Evolutionary conservation across 2,113 vertebrate genomes (phyloP).

Genomic region (Bufo gargarizans): DNA sequence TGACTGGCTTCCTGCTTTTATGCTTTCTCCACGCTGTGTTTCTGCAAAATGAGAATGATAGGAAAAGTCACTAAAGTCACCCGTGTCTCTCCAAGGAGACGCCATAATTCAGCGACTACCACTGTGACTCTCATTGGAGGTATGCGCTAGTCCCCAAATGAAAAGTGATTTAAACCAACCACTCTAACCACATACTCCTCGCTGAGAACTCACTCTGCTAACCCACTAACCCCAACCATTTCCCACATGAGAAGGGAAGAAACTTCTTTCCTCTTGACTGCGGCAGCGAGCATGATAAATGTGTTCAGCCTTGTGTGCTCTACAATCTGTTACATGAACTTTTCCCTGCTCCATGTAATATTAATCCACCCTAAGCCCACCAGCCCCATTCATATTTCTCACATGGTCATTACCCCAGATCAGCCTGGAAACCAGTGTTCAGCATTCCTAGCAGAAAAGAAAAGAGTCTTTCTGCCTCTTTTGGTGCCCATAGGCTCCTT

Average conservation of each 20-base stretch:
- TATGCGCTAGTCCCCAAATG: neutral
- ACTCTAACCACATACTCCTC: conserved; percentile 41
- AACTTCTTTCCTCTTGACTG: conserved; percentile 42
- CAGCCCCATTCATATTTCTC: neutral
- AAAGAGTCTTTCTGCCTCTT: neutral
- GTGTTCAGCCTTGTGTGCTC: conserved; percentile 6
- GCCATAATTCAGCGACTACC: conserved; percentile 15
- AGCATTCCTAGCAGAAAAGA: neutral
- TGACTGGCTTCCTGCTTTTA: conserved; percentile 58
- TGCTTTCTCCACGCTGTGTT: conserved; percentile 18
- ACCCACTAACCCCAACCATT: conserved; percentile 50
- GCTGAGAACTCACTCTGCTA: conserved; percentile 28
- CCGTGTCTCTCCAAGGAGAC: neutral
- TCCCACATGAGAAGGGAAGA: conserved; percentile 27
- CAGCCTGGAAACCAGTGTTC: neutral
- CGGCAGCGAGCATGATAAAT: conserved; percentile 31
- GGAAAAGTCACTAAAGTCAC: conserved; percentile 45
- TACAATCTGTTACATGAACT: conserved; percentile 15
- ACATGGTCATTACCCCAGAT: neutral
- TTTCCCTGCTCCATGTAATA: neutral
- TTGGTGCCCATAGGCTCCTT: neutral
- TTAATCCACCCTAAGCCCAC: neutral
- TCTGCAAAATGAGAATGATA: conserved; percentile 22
- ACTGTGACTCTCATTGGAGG: neutral
- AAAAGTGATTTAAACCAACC: conserved; percentile 15